Percentiles rank a stretch among this genome's conserved stretches.
Evolutionary conservation across 2,797 vertebrate genomes (phyloP).

Genomic region (Hipposideros larvatus): DNA sequence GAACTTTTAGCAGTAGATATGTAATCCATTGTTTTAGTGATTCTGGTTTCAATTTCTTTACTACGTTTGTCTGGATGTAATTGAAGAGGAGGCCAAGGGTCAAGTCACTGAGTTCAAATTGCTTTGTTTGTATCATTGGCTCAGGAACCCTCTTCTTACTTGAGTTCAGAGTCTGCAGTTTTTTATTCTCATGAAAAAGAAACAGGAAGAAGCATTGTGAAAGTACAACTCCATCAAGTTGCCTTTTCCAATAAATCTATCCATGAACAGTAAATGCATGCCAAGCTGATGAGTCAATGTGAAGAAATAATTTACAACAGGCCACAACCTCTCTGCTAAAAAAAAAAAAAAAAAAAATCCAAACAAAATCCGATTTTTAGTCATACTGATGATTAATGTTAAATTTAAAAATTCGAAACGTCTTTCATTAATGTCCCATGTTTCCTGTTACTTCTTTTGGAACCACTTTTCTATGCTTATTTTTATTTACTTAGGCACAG

Average conservation of each 20-base stretch:
- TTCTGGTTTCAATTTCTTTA: constrained; percentile 44
- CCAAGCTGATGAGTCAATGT: not conserved
- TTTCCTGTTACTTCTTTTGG: constrained; percentile 26
- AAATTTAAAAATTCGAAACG: constrained; percentile 7
- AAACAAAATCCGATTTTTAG: not conserved
- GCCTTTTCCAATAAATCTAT: constrained; percentile 66
- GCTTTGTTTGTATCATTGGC: not conserved
- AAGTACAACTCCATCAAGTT: not conserved
- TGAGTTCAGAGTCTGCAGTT: not conserved
- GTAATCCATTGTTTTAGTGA: not conserved
- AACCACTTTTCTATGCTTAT: not conserved
- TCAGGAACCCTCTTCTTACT: not conserved
- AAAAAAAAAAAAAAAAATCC: not conserved
- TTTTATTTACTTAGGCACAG: not conserved
- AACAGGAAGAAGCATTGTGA: constrained; percentile 61
- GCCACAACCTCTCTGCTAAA: not conserved
- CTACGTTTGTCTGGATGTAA: not conserved
- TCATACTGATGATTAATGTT: not conserved
- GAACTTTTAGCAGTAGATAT: not conserved
- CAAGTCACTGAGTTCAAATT: not conserved
- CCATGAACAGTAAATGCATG: not conserved
- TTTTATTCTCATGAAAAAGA: not conserved
- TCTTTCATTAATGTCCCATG: not conserved
- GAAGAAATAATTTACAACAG: not conserved
- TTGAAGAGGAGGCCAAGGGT: not conserved